Percentiles rank a stretch among this genome's conserved stretches.
These are phyloP conservation scores for Thyatira batis DNA, from an alignment of 2,888 invertebrate species.

Conservation along the genomic window DNA sequence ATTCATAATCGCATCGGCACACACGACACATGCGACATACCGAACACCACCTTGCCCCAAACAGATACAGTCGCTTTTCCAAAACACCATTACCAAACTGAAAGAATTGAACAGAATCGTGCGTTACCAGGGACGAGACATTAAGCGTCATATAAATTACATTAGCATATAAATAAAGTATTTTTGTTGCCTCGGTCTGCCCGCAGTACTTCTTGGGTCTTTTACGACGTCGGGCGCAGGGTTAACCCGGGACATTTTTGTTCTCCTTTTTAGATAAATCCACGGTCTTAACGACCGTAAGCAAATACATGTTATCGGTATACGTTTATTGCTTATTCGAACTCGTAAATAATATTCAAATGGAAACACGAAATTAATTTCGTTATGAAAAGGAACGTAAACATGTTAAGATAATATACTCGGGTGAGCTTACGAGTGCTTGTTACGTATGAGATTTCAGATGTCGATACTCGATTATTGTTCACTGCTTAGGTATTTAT, in stretches of 20 bases:
- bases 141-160: conserved; percentile 83
- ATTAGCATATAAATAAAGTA: conserved; percentile 83
- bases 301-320: conserved; percentile 79
- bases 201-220: conserved; percentile 67
- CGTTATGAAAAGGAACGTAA: conserved; percentile 65
- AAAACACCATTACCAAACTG: conserved; percentile 28
- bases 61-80: conserved; percentile 52
- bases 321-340: conserved; percentile 79
- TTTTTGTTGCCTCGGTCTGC: conserved; percentile 71
- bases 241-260: conserved; percentile 75
- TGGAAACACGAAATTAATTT: conserved; percentile 79
- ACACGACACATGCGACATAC: conserved; percentile 52
- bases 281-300: conserved; percentile 77
- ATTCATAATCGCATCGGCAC: conserved; percentile 81
- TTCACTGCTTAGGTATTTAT: not conserved
- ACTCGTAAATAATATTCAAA: conserved; percentile 74
- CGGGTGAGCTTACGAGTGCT: conserved; percentile 39
- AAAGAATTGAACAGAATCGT: conserved; percentile 78
- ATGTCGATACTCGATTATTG: not conserved
- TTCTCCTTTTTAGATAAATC: conserved; percentile 81
- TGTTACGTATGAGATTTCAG: conserved; percentile 27
- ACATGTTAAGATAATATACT: conserved; percentile 53
- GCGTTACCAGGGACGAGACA: conserved; percentile 81
- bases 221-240: conserved; percentile 73
- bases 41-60: conserved; percentile 59